Base-by-base conservation (phyloP, 2,888 invertebrate species). In the Agrochola macilenta region DNA sequence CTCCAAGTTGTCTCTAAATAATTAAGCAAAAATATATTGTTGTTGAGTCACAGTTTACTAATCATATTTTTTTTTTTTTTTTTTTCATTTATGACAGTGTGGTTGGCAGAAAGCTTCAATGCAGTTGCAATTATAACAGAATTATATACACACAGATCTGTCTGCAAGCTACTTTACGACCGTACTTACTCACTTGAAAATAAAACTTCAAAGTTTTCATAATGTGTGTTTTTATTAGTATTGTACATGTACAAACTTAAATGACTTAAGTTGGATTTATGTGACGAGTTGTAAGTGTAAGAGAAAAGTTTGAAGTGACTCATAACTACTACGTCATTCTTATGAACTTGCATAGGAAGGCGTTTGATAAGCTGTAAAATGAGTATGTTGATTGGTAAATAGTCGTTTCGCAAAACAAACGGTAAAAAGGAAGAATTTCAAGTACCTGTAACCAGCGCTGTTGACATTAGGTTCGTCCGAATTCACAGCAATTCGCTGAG, bases 141-240 rank as follows among this genome's bases (percentile, higher is more conserved):
- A 35, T 2, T 39, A 7, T 7, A 39, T 39, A 39, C 39, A 39
- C 39, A 49, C 5, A 35, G n/a, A 46, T 46, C 35, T 61, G 82
- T 78, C 75, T 86, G 77, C 83, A 88, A 89, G 61, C 65, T 79
- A 82, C 73, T 90, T 90, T 89, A 91, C 85, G 89, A 90, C 89
- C 84, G 89, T 91, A 90, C 26, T 92, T 89, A 90, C 85, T 90
- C 89, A 89, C 89, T 91, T 88, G 86, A 87, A 83, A 89, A 89
- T 70, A 89, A 90, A 92, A 91, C 90, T 92, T 91, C 89, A 90
- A 92, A 92, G 88, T 91, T 92, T 92, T 91, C 84, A 87, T 88
- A 89, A 90, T 90, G 83, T 78, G 85, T 87, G 76, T 89, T 88
- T 84, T 85, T 90, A 90, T 84, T 88, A 89, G 82, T 82, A 80